Evolutionary conservation across 2,888 invertebrate genomes (phyloP), one percentile per base, ranked within the genome.

Genomic region (Stegophylla sp.): DNA sequence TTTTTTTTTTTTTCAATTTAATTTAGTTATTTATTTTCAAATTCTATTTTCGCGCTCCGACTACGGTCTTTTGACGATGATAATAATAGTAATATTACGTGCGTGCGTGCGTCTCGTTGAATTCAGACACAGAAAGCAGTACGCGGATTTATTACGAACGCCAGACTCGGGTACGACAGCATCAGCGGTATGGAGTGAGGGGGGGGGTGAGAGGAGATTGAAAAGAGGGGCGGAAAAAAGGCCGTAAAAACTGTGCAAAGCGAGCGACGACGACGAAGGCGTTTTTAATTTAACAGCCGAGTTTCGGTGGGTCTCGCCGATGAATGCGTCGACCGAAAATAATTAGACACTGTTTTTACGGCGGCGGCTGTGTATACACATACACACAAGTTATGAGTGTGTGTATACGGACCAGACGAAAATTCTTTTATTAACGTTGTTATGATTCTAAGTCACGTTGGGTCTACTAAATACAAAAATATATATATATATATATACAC

Each of bases 181-280:
- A n/a, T n/a, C n/a, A n/a, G n/a, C n/a, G n/a, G n/a, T n/a, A n/a
- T n/a, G n/a, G n/a, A n/a, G n/a, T n/a, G n/a, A n/a, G n/a, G n/a
- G n/a, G n/a, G n/a, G n/a, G n/a, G n/a, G n/a, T n/a, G 48, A 48
- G 7, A 17, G 48, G 3, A 1, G 5, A 48, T 48, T 48, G 15
- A 45, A 23, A 23, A 17, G 5, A 0, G 15, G 4, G 43, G 26
- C 9, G 13, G 10, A 45, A 45, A 69, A 20, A 51, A 51, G 5
- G 4, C n/a, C 51, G 20, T 69, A 69, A 69, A 69, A 69, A 51
- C 69, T 51, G n/a, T 69, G 17, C 48, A n/a, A n/a, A n/a, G n/a
- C n/a, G n/a, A n/a, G n/a, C n/a, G n/a, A n/a, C 34, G 41, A 13
- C 13, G 20, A 41, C 28, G n/a, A 28, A 66, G 13, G 13, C 20